Evolutionary conservation across 2,797 vertebrate species (phyloP).

Genomic region (Coranthus polyacanthus): DNA sequence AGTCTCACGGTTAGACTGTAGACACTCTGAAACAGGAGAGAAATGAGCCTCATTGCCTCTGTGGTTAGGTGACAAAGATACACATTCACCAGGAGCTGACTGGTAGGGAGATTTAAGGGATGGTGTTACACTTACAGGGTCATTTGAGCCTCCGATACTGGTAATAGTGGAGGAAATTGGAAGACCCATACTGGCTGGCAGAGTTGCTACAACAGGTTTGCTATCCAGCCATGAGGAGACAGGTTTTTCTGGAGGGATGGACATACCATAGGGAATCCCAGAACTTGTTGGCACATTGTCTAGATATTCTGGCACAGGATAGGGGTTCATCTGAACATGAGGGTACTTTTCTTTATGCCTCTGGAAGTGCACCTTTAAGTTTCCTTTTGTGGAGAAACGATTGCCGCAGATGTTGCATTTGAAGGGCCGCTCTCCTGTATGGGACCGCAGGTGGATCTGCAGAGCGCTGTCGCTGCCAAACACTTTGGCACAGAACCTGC

Average conservation of each 20-base stretch:
- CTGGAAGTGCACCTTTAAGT: slow-evolving; percentile 99
- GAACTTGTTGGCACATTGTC: slow-evolving; percentile 97
- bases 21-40: slow-evolving; percentile 83
- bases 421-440: slow-evolving; percentile 98
- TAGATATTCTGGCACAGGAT: slow-evolving; percentile 98
- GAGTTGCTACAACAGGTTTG: slow-evolving; percentile 90
- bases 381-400: slow-evolving; percentile 99
- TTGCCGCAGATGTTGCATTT: slow-evolving; percentile 99
- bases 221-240: slow-evolving; percentile 95
- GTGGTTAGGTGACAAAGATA: slow-evolving; percentile 89
- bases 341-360: slow-evolving; percentile 99
- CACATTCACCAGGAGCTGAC: slow-evolving; percentile 90
- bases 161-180: slow-evolving; percentile 90
- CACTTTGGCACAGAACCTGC: slow-evolving; percentile 99
- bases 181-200: slow-evolving; percentile 88
- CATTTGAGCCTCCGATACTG: slow-evolving; percentile 83
- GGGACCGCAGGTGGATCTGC: slow-evolving; percentile 98
- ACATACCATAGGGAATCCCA: slow-evolving; percentile 97
- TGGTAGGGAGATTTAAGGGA: slow-evolving; percentile 91
- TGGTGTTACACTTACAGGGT: slow-evolving; percentile 91
- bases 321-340: slow-evolving; percentile 99
- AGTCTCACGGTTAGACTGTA: slow-evolving; percentile 75
- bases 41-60: slow-evolving; percentile 85
- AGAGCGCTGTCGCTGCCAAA: slow-evolving; percentile 98
- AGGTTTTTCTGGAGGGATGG: slow-evolving; percentile 92